These are phyloP conservation scores for Planococcus citri DNA, from an alignment of 1,140 invertebrate species.

Conservation along the genomic window DNA sequence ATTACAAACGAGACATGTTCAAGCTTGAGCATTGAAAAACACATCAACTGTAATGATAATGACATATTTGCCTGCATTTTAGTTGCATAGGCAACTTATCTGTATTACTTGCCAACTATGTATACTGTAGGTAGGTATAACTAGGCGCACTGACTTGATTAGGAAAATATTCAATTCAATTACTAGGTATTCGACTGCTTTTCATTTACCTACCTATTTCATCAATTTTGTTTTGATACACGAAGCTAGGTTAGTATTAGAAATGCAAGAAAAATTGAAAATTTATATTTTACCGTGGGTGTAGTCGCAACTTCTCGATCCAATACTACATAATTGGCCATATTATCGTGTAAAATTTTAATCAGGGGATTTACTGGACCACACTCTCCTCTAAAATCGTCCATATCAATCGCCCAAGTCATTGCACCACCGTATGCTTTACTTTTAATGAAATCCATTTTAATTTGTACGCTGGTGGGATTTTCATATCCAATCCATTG, in stretches of 20 bases:
- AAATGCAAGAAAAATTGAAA: no score
- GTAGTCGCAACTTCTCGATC: constrained; percentile 50
- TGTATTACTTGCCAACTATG: no score
- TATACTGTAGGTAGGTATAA: no score
- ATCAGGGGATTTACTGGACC: constrained; percentile 57
- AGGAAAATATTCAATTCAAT: no score
- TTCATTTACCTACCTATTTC: no score
- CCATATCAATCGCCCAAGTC: constrained; percentile 83
- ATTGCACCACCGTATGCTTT: constrained; percentile 69
- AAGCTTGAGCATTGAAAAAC: no score
- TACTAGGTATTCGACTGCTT: no score
- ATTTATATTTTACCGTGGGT: constrained; percentile 52
- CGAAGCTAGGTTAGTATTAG: no score
- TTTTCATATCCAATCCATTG: constrained; percentile 88
- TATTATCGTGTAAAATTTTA: constrained; percentile 54
- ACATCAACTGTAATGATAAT: no score
- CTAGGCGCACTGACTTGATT: no score
- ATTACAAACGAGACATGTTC: no score
- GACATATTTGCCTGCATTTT: background rate
- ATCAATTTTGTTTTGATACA: no score
- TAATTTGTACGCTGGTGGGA: constrained; percentile 60
- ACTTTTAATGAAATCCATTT: constrained; percentile 71
- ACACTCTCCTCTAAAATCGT: constrained; percentile 66
- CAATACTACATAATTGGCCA: constrained; percentile 62
- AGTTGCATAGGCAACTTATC: background rate